Conservation (phyloP, 2,113 vertebrate species). For the Anolis sagrei region DNA sequence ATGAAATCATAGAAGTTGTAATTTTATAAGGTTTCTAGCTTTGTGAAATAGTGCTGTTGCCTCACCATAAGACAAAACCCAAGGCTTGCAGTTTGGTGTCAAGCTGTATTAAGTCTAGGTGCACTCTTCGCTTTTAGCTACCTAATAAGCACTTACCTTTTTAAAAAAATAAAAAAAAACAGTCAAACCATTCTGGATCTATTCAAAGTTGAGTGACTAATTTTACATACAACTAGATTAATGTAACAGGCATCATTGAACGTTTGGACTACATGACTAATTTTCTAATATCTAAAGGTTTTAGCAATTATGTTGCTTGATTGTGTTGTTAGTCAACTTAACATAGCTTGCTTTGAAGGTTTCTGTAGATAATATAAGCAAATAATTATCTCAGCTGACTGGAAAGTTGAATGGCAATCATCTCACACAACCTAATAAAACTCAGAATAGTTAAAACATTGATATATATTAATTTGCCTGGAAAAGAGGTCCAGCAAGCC, state of each 20-base stretch:
- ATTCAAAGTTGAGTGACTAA: background rate
- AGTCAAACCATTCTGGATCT: no score
- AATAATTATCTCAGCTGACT: background rate
- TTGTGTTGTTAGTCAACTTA: background rate
- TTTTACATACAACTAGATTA: background rate
- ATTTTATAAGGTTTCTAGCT: no score
- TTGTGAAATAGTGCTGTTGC: no score
- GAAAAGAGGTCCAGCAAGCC: slow-evolving; percentile 95
- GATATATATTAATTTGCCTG: slow-evolving; percentile 84
- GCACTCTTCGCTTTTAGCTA: background rate
- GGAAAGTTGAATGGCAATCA: background rate
- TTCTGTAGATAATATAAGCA: background rate
- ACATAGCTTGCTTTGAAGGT: background rate
- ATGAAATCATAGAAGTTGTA: no score
- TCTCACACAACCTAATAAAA: background rate
- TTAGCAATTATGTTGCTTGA: background rate
- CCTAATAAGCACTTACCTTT: background rate
- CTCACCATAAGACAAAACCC: no score
- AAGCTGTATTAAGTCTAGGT: no score
- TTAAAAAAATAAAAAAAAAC: no score
- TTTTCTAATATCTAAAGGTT: background rate
- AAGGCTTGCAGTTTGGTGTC: no score
- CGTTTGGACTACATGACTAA: background rate
- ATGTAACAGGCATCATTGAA: background rate
- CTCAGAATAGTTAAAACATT: slow-evolving; percentile 42